These are phyloP conservation scores for Drosophila hydei DNA, from an alignment of 1,140 invertebrate species.

Conservation along the genomic window DNA sequence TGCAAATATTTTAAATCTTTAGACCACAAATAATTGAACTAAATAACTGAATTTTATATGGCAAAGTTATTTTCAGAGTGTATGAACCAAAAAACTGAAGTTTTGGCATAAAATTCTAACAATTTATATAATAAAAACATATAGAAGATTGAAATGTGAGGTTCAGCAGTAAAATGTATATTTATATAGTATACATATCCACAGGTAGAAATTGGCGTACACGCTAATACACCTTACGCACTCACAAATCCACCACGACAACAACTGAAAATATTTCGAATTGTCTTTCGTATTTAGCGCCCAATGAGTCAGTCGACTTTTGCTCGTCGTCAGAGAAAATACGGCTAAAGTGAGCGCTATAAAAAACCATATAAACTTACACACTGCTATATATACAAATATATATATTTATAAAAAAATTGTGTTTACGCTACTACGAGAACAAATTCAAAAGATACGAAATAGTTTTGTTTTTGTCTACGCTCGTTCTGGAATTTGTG, in stretches of 20 bases:
- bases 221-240: conserved; percentile 61
- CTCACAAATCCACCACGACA: conserved; percentile 53
- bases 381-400: too few relatives aligned
- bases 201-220: conserved; percentile 48
- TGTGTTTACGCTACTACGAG: conserved; percentile 60
- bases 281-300: conserved; percentile 42
- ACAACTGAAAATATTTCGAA: conserved; percentile 58
- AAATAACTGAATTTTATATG: too few relatives aligned
- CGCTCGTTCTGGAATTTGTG: conserved; percentile 63
- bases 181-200: conserved; percentile 18
- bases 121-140: neutral
- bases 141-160: neutral
- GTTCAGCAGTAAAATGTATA: neutral
- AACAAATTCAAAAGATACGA: conserved; percentile 34
- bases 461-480: conserved; percentile 49
- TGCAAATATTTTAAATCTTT: neutral
- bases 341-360: conserved; percentile 16
- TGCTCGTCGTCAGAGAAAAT: conserved; percentile 46
- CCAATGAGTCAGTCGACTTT: conserved; percentile 63
- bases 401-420: conserved; percentile 7
- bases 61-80: too few relatives aligned
- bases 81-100: too few relatives aligned
- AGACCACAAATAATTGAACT: too few relatives aligned
- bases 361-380: conserved; percentile 2
- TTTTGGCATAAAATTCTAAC: neutral